phyloP scores from a whole-genome alignment of 1,140 invertebrate genomes.

The Drosophila guanche region DNA sequence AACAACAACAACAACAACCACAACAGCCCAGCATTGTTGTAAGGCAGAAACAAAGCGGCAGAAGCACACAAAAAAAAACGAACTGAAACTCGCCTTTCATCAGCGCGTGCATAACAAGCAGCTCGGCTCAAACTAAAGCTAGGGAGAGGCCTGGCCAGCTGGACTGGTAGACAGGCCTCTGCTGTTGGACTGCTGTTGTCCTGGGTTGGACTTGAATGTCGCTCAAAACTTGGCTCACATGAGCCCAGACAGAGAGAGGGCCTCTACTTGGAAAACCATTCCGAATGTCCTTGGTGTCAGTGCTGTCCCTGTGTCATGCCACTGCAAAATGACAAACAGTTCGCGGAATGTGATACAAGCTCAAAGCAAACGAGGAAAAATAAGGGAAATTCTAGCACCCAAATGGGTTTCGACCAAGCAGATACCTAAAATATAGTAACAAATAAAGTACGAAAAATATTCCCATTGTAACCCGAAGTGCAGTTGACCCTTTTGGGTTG shows the following conservation, averaged over 20 bases:
- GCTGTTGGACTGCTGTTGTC: background rate
- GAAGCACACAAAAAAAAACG: constrained; percentile 25
- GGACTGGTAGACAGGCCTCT: constrained; percentile 16
- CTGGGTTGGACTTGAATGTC: constrained; percentile 21
- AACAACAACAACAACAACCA: constrained; percentile 31
- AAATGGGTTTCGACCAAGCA: background rate
- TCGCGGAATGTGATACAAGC: constrained; percentile 43
- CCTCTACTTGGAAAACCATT: constrained; percentile 58
- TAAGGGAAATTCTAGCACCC: background rate
- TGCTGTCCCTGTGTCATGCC: constrained; percentile 60
- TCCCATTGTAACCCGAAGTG: too few species aligned
- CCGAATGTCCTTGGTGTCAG: constrained; percentile 56
- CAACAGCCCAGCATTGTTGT: constrained; percentile 40
- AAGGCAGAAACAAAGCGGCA: constrained; percentile 27
- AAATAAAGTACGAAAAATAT: background rate
- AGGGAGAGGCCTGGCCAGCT: constrained; percentile 26
- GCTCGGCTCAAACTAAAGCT: constrained; percentile 51
- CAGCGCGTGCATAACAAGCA: constrained; percentile 77
- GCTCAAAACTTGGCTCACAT: constrained; percentile 58
- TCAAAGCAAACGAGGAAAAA: constrained; percentile 25
- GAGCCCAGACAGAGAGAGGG: constrained; percentile 18
- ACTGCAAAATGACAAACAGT: constrained; percentile 72
- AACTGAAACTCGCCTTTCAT: constrained; percentile 63
- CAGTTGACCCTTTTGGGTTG: too few species aligned
- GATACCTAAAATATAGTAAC: constrained; percentile 11